Evolutionary conservation across 2,888 invertebrate genomes (phyloP), one percentile per base, ranked within the genome.

Genomic region (Cinara cedri): DNA sequence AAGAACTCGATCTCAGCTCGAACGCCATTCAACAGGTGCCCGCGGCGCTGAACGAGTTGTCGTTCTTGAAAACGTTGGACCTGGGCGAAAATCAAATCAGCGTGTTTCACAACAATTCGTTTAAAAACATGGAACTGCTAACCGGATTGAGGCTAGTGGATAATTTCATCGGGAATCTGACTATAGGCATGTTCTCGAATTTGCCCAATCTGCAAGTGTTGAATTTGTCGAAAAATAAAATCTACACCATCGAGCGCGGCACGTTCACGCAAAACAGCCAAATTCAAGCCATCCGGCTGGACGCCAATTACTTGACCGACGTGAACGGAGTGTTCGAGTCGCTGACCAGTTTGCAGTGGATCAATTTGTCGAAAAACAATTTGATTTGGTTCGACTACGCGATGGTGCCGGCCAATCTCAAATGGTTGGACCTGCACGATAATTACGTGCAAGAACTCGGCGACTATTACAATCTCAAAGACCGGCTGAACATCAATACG

Each of bases 321-420:
- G 93, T 96, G 84, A 95, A 96, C 86, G 95, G 95, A 19, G 93
- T 95, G 81, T 94, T 96, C 85, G 91, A 94, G 51, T 92, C 94
- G 81, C 88, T 96, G 44, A 90, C 92, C n/a, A 93, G 92, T 83
- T 88, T 96, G 81, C 87, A 94, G 84, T 93, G 95, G 92, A 87
- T 96, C 81, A 96, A 96, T 87, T 88, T 96, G 72, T 95, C 95
- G 57, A 94, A 94, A 87, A 96, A 96, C 88, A 94, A 94, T 87
- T 88, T 96, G 84, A 92, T 93, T 83, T 94, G 94, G 94, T 96
- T 96, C 87, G 96, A 96, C 86, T 96, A 94, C 85, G 95, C 95
- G 75, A 94, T 96, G 86, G 92, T 96, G 84, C 96, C 96, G 42
- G 92, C 91, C 83, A 94, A 93, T 86, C 87, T 96, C 81, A 93